Evolutionary conservation across 2,888 invertebrate genomes (phyloP).

Genomic region (Mantis religiosa): DNA sequence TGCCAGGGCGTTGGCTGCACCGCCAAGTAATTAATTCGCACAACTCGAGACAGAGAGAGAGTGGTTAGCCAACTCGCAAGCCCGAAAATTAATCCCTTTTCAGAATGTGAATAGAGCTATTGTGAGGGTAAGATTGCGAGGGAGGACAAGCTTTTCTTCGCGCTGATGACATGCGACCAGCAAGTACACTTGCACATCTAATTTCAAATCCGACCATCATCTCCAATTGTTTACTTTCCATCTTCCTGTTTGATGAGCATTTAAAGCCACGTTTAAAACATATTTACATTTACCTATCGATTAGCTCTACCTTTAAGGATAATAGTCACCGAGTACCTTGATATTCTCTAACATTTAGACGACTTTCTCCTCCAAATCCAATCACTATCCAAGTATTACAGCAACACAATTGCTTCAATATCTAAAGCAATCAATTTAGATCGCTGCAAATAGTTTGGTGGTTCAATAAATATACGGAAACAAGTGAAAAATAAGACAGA

Average conservation of each 20-base stretch:
- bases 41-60: conserved; percentile 2
- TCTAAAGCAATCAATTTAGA: too few species aligned
- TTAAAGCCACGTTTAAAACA: neutral
- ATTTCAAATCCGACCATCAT: neutral
- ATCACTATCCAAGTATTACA: too few species aligned
- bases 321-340: too few species aligned
- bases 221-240: neutral
- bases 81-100: conserved; percentile 29
- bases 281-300: too few species aligned
- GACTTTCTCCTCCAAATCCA: too few species aligned
- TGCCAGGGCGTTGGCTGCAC: neutral
- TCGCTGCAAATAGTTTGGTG: too few species aligned
- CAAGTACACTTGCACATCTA: neutral
- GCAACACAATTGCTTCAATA: too few species aligned
- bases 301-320: too few species aligned
- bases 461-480: too few species aligned
- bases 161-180: neutral
- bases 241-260: neutral
- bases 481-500: too few species aligned
- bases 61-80: conserved; percentile 21
- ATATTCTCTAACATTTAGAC: too few species aligned
- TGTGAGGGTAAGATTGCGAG: conserved; percentile 27
- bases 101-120: conserved; percentile 22
- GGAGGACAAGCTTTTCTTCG: neutral
- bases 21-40: conserved; percentile 25